Base-by-base conservation (phyloP, 2,888 invertebrate genomes). In the Phortica okadai region DNA sequence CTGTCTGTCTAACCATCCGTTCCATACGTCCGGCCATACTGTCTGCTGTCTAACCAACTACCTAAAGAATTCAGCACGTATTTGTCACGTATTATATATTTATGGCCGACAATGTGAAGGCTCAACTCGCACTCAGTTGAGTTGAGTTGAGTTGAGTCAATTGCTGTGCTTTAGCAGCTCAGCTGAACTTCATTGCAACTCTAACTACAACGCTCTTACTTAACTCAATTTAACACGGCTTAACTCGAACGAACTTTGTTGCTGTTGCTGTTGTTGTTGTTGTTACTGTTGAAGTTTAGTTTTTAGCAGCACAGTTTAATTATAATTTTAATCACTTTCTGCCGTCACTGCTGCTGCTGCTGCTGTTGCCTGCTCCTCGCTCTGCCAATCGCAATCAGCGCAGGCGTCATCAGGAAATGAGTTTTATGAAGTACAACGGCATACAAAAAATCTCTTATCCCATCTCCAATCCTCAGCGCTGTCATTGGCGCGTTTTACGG, bases 51-150 rank as follows among this genome's bases (percentile, higher is more conserved):
- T 33, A 33, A 50, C 50, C 8, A 11, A 59, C 59, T n/a, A 42
- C 1, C n/a, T 86, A 88, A 82, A 85, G 87, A 86, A 85, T 88
- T 85, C 88, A 85, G 85, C 85, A 85, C 85, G 85, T 85, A 85
- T 85, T 85, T 85, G 88, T 85, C 85, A 85, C 85, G 85, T 85
- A 85, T 85, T 85, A 88, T 85, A 85, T 85, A 85, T 85, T 85
- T 85, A 85, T 85, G 85, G 86, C 85, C 88, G 88, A 85, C 85
- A 85, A 88, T 85, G 88, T 88, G 88, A 82, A 14, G 14, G 50
- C 14, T 11, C 50, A 50, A 50, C 33, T 33, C 3, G 33, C 33
- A 33, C 4, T 50, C 8, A 11, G 50, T 14, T 14, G 50, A 14
- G 14, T 11, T 8, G 14, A 50, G 8, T 50, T 14, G 50, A 11